phyloP scores from a whole-genome alignment of 1,140 invertebrate species.

The Pararge aegeria region DNA sequence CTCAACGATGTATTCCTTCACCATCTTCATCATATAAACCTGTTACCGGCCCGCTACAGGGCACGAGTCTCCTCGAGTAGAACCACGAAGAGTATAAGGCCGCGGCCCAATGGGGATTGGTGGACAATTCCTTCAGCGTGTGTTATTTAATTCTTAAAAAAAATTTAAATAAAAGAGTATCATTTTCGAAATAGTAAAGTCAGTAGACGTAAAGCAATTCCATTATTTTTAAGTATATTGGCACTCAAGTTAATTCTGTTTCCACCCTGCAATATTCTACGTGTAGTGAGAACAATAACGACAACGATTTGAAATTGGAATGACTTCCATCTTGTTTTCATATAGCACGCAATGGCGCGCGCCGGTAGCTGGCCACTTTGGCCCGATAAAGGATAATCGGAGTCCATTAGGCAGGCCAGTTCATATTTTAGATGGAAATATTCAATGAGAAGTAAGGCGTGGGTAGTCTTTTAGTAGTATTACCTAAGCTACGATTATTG shows the following conservation, averaged over 20 bases:
- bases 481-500: too few species aligned
- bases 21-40: too few species aligned
- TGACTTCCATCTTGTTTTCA: slow-evolving; percentile 33
- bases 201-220: not conserved
- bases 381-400: slow-evolving; percentile 14
- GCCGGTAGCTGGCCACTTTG: slow-evolving; percentile 35
- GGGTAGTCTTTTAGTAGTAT: not conserved
- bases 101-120: too few species aligned
- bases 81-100: too few species aligned
- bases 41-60: too few species aligned
- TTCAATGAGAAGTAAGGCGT: not conserved
- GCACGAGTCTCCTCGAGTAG: too few species aligned
- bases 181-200: not conserved
- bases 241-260: not conserved
- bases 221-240: slow-evolving; percentile 1
- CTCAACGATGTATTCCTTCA: too few species aligned
- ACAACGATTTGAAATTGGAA: slow-evolving; percentile 41
- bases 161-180: not conserved
- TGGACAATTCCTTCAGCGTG: too few species aligned
- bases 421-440: not conserved
- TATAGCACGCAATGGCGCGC: slow-evolving; percentile 36
- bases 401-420: not conserved
- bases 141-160: not conserved
- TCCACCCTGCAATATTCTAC: slow-evolving; percentile 19
- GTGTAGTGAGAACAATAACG: slow-evolving; percentile 41